Conservation (phyloP, 2,113 vertebrate genomes). For the Grammomys dolichurus region DNA sequence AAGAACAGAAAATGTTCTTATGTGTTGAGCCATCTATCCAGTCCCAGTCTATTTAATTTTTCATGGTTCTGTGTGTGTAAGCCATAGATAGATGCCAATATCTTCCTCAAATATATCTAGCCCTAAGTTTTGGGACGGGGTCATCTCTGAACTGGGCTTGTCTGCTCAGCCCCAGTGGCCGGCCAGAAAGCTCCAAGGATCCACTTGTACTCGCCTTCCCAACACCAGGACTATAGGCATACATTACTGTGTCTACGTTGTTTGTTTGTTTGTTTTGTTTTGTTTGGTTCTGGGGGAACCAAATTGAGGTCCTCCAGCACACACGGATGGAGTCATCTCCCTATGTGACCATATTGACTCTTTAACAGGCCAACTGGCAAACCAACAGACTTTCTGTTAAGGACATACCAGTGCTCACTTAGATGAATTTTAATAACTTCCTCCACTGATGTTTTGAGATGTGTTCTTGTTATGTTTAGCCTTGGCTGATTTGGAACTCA, state of each 20-base stretch:
- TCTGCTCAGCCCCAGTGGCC: no score
- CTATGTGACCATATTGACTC: neutral
- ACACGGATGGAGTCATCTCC: neutral
- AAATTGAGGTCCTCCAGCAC: neutral
- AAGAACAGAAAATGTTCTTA: neutral
- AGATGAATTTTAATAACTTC: neutral
- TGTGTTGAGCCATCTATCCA: neutral
- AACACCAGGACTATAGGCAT: no score
- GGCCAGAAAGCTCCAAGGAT: neutral
- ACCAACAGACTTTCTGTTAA: neutral
- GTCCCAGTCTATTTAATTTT: neutral
- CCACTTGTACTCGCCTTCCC: neutral
- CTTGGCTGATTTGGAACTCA: neutral
- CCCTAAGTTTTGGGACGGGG: neutral
- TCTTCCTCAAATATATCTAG: neutral
- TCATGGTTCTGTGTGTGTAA: neutral
- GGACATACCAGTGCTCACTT: neutral
- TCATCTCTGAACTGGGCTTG: neutral
- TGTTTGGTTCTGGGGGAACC: neutral
- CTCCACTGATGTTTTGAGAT: neutral
- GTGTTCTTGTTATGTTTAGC: neutral
- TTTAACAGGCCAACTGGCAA: neutral
- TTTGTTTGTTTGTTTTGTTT: no score
- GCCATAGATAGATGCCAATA: no score
- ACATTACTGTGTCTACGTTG: neutral